Base-by-base conservation (phyloP, 2,888 invertebrate genomes). In the Steromphala cineraria region DNA sequence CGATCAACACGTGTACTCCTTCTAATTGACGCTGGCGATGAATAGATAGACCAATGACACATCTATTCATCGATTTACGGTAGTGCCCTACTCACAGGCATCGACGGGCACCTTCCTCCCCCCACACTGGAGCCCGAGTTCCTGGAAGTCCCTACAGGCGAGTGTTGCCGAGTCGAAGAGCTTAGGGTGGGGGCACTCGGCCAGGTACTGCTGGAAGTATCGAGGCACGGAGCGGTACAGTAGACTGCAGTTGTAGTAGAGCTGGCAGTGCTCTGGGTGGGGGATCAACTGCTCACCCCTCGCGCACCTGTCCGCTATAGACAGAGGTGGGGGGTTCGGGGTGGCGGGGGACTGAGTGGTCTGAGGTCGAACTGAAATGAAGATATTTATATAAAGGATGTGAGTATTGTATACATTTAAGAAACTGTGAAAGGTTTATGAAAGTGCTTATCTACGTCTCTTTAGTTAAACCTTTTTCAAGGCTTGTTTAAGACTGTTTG, bases 171-270 rank as follows among this genome's bases (percentile, higher is more conserved):
- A 4, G 53, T 71, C 71, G 19, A 82, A 80, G 13, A 82, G 67
- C 62, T 46, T 31, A 2, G 82, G 82, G 74, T 77, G 78, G 55
- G 53, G 24, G 40, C 82, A 82, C 40, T 82, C 82, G 21, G 46
- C 46, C 53, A 80, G 52, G 67, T 86, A 80, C 75, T 89, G 85
- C 62, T 87, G 86, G 40, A 84, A 83, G 77, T 80, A 82, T 0
- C 76, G 71, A 0, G 85, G 85, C 10, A 86, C 28, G 0, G 28
- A 5, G 7, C 40, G 24, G 78, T 88, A 87, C 2, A 31, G 21
- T 1, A 79, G 53, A 46, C 86, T 87, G 74, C 90, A 90, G 87
- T 90, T 87, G 82, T 89, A 89, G 82, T 85, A 89, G 8, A 84
- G 79, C 75, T 89, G 88, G 67, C 89, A 89, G 46, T 88, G 85